Evolutionary conservation across 2,797 vertebrate genomes (phyloP), one percentile per base, ranked within the genome.

Genomic region (Sarcoramphus papa): DNA sequence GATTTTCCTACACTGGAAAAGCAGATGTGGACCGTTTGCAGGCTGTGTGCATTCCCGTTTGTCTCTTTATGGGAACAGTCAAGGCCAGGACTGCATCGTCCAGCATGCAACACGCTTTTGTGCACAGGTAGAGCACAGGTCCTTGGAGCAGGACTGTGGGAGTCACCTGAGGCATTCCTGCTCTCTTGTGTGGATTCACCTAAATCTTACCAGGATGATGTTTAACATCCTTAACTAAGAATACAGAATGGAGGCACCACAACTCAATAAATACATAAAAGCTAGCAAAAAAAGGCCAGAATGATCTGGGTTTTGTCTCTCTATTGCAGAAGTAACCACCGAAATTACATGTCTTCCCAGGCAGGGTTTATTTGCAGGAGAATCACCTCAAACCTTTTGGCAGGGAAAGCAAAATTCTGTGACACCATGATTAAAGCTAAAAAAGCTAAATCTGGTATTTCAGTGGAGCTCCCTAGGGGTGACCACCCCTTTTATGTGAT

Each of bases 381-480:
- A 56, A 72, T 63, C 27, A 37, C 18, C 11, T 64, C 35, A 81
- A 56, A 50, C 2, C 2, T 81, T 75, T 50, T 45, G 14, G 0
- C 7, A 80, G 10, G 33, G 24, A 78, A 65, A 14, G 20, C 7
- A 85, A 79, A 77, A 64, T 28, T 74, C 43, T 62, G 10, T 37
- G 10, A 56, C 37, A 60, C 2, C 16, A 24, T 43, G 6, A 23
- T 28, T 60, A 30, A 70, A 85, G 21, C 10, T 68, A 64, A 85
- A 68, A 5, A 4, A 41, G 12, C 7, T 69, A 43, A 59, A 75
- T 47, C 41, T 57, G 14, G 2, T 73, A n/a, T 84, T 84, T 85
- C 37, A 31, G 8, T 35, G 30, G n/a, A 75, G 2, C 0, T 48
- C 8, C 18, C 6, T 17, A 40, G 10, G 2, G 6, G 11, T 1